Conservation (phyloP, 2,888 invertebrate species). For the Heliconius ethilla region DNA sequence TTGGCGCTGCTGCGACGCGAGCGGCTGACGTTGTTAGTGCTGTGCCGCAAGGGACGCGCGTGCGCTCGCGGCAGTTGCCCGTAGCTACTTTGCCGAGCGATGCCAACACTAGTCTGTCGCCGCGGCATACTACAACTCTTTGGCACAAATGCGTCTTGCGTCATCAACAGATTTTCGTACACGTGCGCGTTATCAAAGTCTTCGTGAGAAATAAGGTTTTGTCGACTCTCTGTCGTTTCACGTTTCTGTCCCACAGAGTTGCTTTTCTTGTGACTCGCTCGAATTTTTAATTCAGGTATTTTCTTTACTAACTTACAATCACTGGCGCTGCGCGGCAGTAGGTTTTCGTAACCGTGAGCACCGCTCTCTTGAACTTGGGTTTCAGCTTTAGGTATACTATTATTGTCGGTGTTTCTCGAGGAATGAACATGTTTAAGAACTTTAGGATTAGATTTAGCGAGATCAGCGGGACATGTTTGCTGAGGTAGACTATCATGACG, state of each 20-base stretch:
- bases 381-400: slow-evolving; percentile 58
- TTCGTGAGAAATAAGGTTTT: slow-evolving; percentile 73
- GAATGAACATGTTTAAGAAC: slow-evolving; percentile 63
- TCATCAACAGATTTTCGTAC: slow-evolving; percentile 70
- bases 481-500: slow-evolving; percentile 61
- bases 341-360: slow-evolving; percentile 69
- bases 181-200: slow-evolving; percentile 70
- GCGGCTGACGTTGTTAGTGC: slow-evolving; percentile 64
- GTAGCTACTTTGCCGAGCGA: slow-evolving; percentile 71
- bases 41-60: slow-evolving; percentile 65
- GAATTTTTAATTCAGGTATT: slow-evolving; percentile 60
- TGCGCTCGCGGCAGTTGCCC: slow-evolving; percentile 70
- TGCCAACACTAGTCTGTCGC: slow-evolving; percentile 62
- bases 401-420: slow-evolving; percentile 52
- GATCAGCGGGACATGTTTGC: slow-evolving; percentile 56
- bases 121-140: slow-evolving; percentile 78
- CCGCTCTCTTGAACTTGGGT: slow-evolving; percentile 55
- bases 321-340: slow-evolving; percentile 73
- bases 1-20: slow-evolving; percentile 61
- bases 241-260: slow-evolving; percentile 74
- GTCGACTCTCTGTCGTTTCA: slow-evolving; percentile 75
- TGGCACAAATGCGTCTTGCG: slow-evolving; percentile 64
- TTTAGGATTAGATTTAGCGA: slow-evolving; percentile 61
- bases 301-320: slow-evolving; percentile 72
- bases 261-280: slow-evolving; percentile 72